Conservation (phyloP, 2,113 vertebrate genomes). For the Amblyornis subalaris region DNA sequence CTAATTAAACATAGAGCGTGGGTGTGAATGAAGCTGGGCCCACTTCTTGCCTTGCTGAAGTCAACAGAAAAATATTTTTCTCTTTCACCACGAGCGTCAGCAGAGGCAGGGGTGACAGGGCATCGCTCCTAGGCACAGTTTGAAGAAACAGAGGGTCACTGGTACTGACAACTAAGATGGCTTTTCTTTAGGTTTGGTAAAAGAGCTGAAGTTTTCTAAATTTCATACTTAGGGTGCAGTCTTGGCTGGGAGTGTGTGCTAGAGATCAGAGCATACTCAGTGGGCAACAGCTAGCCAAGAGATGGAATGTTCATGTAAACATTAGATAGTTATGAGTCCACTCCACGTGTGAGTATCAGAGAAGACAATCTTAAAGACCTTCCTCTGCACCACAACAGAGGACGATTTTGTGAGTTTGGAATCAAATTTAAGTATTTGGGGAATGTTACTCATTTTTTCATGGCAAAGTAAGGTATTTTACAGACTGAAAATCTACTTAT, state of each 20-base stretch:
- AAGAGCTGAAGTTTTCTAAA: background rate
- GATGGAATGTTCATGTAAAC: background rate
- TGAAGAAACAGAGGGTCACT: background rate
- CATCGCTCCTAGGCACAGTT: background rate
- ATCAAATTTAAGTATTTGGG: background rate
- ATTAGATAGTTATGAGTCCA: background rate
- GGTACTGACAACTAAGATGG: fast-evolving
- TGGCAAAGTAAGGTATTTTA: background rate
- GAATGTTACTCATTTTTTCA: fast-evolving
- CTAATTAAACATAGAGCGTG: conserved; percentile 42
- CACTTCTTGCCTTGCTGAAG: conserved; percentile 24
- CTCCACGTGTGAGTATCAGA: background rate
- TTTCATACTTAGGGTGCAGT: background rate
- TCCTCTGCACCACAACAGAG: background rate
- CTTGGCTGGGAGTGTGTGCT: fast-evolving
- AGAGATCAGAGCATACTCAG: fast-evolving
- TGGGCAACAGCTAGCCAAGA: background rate
- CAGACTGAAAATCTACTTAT: background rate
- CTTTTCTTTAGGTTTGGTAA: background rate
- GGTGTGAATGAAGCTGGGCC: conserved; percentile 44
- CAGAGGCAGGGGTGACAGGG: background rate
- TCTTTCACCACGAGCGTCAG: background rate
- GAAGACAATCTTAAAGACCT: background rate
- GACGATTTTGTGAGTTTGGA: fast-evolving
- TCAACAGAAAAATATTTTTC: conserved; percentile 49